A percentile compares a stretch with the other conserved stretches of the same genome.
Evolutionary conservation across 2,113 vertebrate genomes (phyloP).

Genomic region (Lota lota): DNA sequence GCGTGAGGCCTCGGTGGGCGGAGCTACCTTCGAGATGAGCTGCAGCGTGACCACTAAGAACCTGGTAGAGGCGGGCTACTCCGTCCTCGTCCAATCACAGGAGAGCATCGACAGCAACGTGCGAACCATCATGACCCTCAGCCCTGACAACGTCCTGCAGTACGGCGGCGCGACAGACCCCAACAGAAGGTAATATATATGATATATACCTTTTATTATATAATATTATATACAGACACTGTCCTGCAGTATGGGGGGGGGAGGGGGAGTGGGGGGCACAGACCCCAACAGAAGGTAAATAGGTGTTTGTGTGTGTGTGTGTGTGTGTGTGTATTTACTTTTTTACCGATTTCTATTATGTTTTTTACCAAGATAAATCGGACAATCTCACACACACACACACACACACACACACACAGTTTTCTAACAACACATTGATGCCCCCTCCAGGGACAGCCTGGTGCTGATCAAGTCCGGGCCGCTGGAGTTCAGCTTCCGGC

Average conservation of each 20-base stretch:
- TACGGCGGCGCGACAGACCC: slow-evolving; percentile 82
- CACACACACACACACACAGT: too few species aligned
- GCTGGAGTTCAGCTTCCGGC: slow-evolving; percentile 85
- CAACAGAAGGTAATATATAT: slow-evolving; percentile 73
- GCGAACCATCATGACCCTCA: slow-evolving; percentile 84
- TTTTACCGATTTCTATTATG: too few species aligned
- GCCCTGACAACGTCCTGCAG: slow-evolving; percentile 81
- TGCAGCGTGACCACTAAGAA: slow-evolving; percentile 82
- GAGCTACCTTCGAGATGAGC: slow-evolving; percentile 94
- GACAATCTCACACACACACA: too few species aligned
- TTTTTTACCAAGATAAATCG: too few species aligned
- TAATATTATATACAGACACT: too few species aligned
- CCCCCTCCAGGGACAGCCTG: slow-evolving; percentile 71
- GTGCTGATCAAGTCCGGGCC: slow-evolving; percentile 86
- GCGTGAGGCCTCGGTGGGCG: slow-evolving; percentile 82
- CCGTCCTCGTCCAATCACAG: slow-evolving; percentile 82
- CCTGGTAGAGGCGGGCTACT: slow-evolving; percentile 84
- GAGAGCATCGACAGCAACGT: slow-evolving; percentile 64
- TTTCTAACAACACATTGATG: too few species aligned
- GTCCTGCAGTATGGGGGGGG: too few species aligned
- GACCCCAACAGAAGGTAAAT: too few species aligned
- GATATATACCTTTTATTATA: too few species aligned
- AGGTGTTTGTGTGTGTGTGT: too few species aligned
- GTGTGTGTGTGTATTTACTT: too few species aligned
- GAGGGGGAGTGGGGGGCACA: too few species aligned